Base-by-base conservation (phyloP, 2,113 vertebrate genomes). In the Oenanthe melanoleuca region DNA sequence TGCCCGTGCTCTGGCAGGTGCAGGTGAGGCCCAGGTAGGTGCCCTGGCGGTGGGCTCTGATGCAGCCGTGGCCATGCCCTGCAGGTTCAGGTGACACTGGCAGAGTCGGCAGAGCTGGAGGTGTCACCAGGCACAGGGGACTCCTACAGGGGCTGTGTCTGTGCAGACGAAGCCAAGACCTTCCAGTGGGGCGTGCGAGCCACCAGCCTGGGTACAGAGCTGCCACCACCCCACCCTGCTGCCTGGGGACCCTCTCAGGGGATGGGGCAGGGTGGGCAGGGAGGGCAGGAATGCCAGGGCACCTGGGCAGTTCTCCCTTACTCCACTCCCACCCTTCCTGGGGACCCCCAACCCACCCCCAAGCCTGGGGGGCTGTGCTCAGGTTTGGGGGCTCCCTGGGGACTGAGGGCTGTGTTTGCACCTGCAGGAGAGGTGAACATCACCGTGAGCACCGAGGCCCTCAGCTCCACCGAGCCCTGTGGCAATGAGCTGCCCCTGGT, bases 401-500 rank as follows among this genome's bases (percentile, higher is more conserved):
- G 18, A 26, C 86, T 82, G 44, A 74, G 17, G 25, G 9, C 5
- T 0, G 1, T 0, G 0, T 33, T 85, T 85, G 31, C 15, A 34
- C 59, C 65, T 2, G 1, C 88, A 97, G 96, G 96, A 25, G 14
- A 81, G 59, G 94, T 97, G 70, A 95, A 96, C 49, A 49, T 96
- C 92, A 93, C 91, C 0, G 12, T 95, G 82, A 95, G 55, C 69
- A 91, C 92, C 0, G 79, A 95, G 87, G 96, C 94, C 15, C 38
- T 97, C 52, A 72, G 37, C 60, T 93, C 96, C 42, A 19, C n/a
- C 0, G 87, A 96, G 66, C 72, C 89, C 71, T 97, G 96, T 1
- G 75, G 88, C 66, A 92, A 92, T 0, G 71, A 97, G 91, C 31
- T 59, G 47, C 91, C 95, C 2, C 23, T 95, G 66, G 82, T 96